Evolutionary conservation across 2,113 vertebrate species (phyloP).

Genomic region (Pica pica): DNA sequence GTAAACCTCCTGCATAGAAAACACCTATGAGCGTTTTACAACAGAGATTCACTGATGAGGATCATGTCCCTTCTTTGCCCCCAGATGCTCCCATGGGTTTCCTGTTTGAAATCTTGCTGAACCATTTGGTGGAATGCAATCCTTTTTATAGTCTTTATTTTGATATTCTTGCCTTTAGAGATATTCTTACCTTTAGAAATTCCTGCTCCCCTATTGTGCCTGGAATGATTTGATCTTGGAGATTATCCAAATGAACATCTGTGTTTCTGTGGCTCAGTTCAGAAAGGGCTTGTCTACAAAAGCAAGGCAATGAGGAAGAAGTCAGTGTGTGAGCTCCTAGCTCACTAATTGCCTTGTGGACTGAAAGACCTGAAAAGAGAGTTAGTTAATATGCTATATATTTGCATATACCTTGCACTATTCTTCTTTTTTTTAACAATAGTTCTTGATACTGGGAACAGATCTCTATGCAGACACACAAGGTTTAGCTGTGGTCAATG

Average conservation of each 20-base stretch:
- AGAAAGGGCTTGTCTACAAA: background rate
- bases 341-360: background rate
- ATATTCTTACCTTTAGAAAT: background rate
- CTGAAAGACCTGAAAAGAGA: background rate
- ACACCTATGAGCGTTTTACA: background rate
- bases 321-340: fast-evolving
- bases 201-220: background rate
- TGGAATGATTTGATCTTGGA: background rate
- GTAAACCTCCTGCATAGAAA: background rate
- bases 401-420: background rate
- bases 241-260: background rate
- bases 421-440: background rate
- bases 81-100: background rate
- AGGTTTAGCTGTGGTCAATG: background rate
- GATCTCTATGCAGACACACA: background rate
- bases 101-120: background rate
- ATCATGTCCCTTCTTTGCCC: background rate
- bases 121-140: background rate
- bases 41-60: background rate
- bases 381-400: background rate
- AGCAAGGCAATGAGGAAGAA: background rate
- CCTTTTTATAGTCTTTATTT: background rate
- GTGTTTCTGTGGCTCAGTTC: background rate
- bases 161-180: background rate
- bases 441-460: background rate